Conservation (phyloP, 2,113 vertebrate species). For the Dendropsophus ebraccatus region DNA sequence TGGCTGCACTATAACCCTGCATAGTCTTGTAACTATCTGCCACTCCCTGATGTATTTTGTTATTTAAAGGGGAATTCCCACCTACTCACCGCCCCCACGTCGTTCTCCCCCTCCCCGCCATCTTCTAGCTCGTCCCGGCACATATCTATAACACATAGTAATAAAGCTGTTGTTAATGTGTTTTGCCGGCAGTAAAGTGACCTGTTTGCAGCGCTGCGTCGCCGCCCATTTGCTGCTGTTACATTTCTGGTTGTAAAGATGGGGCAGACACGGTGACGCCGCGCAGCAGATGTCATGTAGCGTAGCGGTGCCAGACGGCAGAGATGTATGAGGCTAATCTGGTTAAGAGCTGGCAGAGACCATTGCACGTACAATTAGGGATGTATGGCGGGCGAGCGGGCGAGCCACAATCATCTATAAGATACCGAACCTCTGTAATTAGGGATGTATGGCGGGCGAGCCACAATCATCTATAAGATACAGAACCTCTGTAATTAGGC, state of each 20-base stretch:
- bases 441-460: constrained; percentile 67
- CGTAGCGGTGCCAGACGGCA: constrained; percentile 83
- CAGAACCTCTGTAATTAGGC: constrained; percentile 78
- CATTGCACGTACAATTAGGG: constrained; percentile 79
- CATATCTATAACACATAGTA: not conserved
- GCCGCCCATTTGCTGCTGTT: constrained; percentile 80
- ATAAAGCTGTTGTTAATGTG: not conserved
- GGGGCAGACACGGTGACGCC: constrained; percentile 84
- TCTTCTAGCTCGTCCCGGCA: too few relatives aligned
- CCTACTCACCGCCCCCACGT: not conserved
- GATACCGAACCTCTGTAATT: constrained; percentile 74
- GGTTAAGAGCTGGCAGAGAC: constrained; percentile 79
- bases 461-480: constrained; percentile 75
- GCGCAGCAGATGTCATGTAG: constrained; percentile 83
- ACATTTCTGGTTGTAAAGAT: constrained; percentile 77
- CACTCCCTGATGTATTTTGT: too few relatives aligned
- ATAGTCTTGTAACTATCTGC: too few relatives aligned
- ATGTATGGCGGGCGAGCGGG: constrained; percentile 67
- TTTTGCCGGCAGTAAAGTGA: constrained; percentile 77
- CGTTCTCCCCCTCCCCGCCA: not conserved
- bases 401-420: constrained; percentile 76
- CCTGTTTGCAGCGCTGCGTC: constrained; percentile 79
- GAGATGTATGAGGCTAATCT: constrained; percentile 80
- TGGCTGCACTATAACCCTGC: too few relatives aligned
- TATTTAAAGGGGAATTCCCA: not conserved